These are phyloP conservation scores for Siphlonurus alternatus DNA, from an alignment of 2,888 invertebrate species.

Conservation along the genomic window DNA sequence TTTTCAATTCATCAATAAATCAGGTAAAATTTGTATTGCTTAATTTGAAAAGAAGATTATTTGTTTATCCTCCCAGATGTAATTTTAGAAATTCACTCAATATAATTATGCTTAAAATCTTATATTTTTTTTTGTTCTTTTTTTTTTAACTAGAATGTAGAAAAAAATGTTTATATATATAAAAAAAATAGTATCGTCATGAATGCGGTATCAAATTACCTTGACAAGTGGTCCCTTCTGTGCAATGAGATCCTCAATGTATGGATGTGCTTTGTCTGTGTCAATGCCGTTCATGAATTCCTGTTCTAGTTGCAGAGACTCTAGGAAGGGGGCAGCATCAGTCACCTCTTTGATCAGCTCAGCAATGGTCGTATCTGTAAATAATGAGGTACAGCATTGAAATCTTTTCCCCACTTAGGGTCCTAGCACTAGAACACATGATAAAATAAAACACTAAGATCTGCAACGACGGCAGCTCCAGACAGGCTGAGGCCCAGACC, in stretches of 20 bases:
- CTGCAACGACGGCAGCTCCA: neutral
- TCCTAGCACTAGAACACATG: too few species aligned
- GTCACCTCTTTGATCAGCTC: constrained; percentile 80
- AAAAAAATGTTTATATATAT: neutral
- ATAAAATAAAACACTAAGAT: too few species aligned
- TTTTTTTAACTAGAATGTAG: neutral
- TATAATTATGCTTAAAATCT: too few species aligned
- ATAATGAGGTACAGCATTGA: constrained; percentile 17
- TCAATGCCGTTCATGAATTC: constrained; percentile 85
- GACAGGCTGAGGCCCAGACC: too few species aligned
- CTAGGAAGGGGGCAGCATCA: constrained; percentile 57
- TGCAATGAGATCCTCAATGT: constrained; percentile 85
- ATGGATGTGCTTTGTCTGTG: constrained; percentile 71
- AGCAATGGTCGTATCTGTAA: constrained; percentile 85
- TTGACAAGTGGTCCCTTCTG: constrained; percentile 64
- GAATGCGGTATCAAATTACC: too few species aligned
- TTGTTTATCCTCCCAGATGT: neutral
- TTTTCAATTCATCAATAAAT: too few species aligned
- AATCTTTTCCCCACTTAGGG: neutral
- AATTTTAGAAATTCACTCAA: neutral
- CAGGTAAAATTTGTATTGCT: too few species aligned
- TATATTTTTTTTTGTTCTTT: too few species aligned
- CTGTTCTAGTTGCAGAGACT: constrained; percentile 69
- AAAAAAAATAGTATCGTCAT: constrained; percentile 5
- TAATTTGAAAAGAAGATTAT: neutral